Evolutionary conservation across 2,113 vertebrate species (phyloP).

Genomic region (Cebus imitator): DNA sequence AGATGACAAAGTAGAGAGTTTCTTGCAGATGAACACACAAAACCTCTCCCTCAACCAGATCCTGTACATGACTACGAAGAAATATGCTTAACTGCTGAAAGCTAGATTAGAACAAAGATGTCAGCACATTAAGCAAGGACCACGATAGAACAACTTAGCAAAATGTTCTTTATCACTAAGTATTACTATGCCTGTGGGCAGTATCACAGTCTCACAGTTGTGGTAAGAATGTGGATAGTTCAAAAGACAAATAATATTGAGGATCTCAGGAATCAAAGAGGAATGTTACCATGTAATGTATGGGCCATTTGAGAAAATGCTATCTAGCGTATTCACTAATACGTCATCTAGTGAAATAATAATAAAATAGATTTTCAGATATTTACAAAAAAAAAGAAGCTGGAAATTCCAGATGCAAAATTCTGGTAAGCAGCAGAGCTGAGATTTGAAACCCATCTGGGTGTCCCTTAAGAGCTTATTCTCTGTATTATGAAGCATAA

Average conservation of each 20-base stretch:
- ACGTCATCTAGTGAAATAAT: neutral
- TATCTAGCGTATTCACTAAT: neutral
- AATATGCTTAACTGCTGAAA: constrained; percentile 90
- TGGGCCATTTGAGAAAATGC: neutral
- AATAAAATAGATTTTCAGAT: neutral
- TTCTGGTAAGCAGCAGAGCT: neutral
- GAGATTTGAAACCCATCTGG: neutral
- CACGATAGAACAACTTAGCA: constrained; percentile 90
- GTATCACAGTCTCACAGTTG: constrained; percentile 69
- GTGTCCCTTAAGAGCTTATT: neutral
- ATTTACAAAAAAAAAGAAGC: neutral
- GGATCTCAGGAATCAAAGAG: neutral
- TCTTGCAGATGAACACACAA: no score
- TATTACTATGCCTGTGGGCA: constrained; percentile 92
- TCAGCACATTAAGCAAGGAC: constrained; percentile 75
- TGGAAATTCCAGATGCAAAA: neutral
- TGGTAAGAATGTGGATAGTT: neutral
- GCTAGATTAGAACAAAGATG: constrained; percentile 83
- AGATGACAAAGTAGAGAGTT: neutral
- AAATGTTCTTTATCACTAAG: constrained; percentile 93
- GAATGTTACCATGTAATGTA: neutral
- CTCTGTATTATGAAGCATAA: rapidly evolving
- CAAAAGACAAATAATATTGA: neutral
- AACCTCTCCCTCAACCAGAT: constrained; percentile 81
- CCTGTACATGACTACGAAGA: constrained; percentile 83